Evolutionary conservation across 2,797 vertebrate species (phyloP).

Genomic region (Champsocephalus esox): DNA sequence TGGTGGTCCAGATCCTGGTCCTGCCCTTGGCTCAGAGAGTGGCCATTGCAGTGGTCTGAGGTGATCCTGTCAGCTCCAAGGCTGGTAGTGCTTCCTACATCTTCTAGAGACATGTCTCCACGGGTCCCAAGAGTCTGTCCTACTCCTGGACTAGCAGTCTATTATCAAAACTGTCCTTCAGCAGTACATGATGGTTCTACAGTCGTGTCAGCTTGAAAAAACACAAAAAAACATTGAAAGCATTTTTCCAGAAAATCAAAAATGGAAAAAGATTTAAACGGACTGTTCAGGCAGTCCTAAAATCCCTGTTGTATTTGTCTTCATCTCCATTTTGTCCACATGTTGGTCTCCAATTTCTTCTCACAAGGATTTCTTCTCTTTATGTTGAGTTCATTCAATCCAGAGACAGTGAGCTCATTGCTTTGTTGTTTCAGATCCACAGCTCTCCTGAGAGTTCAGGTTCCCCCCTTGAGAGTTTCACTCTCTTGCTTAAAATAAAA

Average conservation of each 20-base stretch:
- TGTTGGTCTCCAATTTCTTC: slow-evolving; percentile 50
- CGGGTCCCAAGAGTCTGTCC: slow-evolving; percentile 22
- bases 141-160: slow-evolving; percentile 20
- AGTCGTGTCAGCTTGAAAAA: not conserved
- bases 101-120: slow-evolving; percentile 80
- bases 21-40: slow-evolving; percentile 36
- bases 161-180: slow-evolving; percentile 38
- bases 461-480: slow-evolving; percentile 43
- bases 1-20: slow-evolving; percentile 59
- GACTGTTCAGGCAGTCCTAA: slow-evolving; percentile 16
- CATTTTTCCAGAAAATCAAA: slow-evolving; percentile 7
- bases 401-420: slow-evolving; percentile 60
- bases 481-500: slow-evolving; percentile 5
- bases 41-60: slow-evolving; percentile 43
- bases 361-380: slow-evolving; percentile 34
- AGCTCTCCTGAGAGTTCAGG: slow-evolving; percentile 57
- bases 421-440: slow-evolving; percentile 66
- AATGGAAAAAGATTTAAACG: slow-evolving; percentile 6
- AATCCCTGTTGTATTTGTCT: slow-evolving; percentile 43
- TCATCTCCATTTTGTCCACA: slow-evolving; percentile 45
- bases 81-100: slow-evolving; percentile 67
- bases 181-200: slow-evolving; percentile 55
- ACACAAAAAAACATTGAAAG: not conserved
- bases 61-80: slow-evolving; percentile 41
- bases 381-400: slow-evolving; percentile 64